Evolutionary conservation across 2,888 invertebrate genomes (phyloP), one percentile per base, ranked within the genome.

Genomic region (Aphrophora alni): DNA sequence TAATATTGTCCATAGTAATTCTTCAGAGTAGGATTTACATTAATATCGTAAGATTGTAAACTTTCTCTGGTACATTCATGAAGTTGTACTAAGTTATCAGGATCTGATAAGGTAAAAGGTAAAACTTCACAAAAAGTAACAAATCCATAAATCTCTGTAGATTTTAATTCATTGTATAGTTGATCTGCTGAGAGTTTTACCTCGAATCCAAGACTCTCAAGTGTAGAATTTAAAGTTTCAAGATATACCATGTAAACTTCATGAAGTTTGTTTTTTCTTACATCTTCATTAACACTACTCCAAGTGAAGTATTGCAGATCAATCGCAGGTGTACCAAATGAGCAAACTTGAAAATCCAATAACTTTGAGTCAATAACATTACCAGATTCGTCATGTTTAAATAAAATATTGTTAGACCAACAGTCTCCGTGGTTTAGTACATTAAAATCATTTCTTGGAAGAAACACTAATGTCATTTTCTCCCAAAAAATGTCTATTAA

Each of bases 381-480:
- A 12, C 79, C 78, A 8, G 70, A 44, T 0, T 72, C 70, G 21
- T 81, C 68, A 14, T 81, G 76, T 68, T 83, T 82, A 76, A 84
- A 83, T 81, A 83, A 70, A 44, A 83, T 80, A 24, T 84, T 83
- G 38, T 80, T 82, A 7, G 71, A 25, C 83, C 83, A 83, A 26
- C 77, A 27, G 44, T 83, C 83, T 0, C 82, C 82, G 38, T 83
- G 83, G 28, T 81, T 81, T 12, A 83, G 38, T 3, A 82, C 82
- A 17, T 80, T 81, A 8, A 83, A 80, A 51, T 81, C 81, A 7
- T 51, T 59, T 14, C 59, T 25, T 4, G 75, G 79, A 24, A 77
- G 38, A 12, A 44, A 69, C 12, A 75, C 71, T 8, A 2, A n/a
- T 8, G 7, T 5, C 59, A 59, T n/a, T 14, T 10, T 59, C 3